Percentiles rank a stretch among this genome's conserved stretches.
These are phyloP conservation scores for Poeciliopsis presidionis DNA, from an alignment of 2,797 vertebrate species.

Conservation along the genomic window DNA sequence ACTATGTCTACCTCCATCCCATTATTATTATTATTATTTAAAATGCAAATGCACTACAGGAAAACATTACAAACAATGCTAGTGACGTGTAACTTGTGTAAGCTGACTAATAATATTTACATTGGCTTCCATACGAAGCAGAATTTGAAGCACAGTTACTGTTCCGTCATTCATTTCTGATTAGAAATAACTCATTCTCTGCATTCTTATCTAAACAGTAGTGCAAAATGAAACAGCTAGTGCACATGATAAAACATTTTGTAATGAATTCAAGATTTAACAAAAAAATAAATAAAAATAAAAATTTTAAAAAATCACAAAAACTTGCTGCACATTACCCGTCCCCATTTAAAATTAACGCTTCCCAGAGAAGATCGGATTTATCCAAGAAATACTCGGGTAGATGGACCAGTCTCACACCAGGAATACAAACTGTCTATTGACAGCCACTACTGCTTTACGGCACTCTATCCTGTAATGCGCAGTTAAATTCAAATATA, in stretches of 20 bases:
- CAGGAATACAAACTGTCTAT: constrained; percentile 42
- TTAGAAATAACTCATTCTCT: constrained; percentile 48
- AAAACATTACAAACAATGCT: not conserved
- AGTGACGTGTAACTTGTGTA: not conserved
- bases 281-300: not conserved
- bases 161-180: constrained; percentile 75
- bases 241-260: constrained; percentile 76
- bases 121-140: constrained; percentile 39
- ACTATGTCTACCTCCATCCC: constrained; percentile 23
- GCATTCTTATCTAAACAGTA: constrained; percentile 69
- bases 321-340: constrained; percentile 79
- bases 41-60: constrained; percentile 3
- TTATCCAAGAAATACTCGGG: constrained; percentile 6
- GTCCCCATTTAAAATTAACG: constrained; percentile 81
- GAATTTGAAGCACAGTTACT: constrained; percentile 20
- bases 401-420: constrained; percentile 68
- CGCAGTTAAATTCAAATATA: not conserved
- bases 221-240: constrained; percentile 69
- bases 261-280: constrained; percentile 64
- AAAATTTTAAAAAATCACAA: constrained; percentile 62
- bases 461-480: not conserved
- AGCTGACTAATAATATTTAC: not conserved
- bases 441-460: not conserved
- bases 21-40: constrained; percentile 10
- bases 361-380: constrained; percentile 70